phyloP scores from a whole-genome alignment of 2,113 vertebrate species.

The Condylura cristata region DNA sequence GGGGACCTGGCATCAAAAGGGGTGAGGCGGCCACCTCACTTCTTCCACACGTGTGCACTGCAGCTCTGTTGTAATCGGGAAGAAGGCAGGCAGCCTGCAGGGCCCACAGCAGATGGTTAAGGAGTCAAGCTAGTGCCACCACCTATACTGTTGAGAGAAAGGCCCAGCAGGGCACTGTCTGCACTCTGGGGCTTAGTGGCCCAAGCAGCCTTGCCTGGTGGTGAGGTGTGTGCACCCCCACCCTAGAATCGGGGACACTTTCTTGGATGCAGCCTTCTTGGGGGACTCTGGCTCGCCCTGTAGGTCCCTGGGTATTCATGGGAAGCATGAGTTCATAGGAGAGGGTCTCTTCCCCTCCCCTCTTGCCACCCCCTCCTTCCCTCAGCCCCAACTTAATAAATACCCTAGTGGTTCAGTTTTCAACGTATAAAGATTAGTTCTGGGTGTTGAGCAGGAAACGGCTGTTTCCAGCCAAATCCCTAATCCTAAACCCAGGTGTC shows the following conservation, averaged over 20 bases:
- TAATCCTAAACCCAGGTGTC: conserved; percentile 53
- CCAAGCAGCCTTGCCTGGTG: fast-evolving
- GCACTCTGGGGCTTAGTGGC: not conserved
- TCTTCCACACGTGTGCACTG: not conserved
- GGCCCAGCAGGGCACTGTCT: no score
- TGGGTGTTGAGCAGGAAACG: conserved; percentile 26
- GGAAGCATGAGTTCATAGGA: not conserved
- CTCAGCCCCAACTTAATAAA: not conserved
- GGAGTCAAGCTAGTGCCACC: not conserved
- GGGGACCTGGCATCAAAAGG: not conserved
- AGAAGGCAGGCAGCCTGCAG: not conserved
- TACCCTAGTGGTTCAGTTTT: conserved; percentile 39
- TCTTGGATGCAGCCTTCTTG: not conserved
- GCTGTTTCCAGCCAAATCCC: conserved; percentile 19
- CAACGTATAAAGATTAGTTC: conserved; percentile 51
- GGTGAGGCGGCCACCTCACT: not conserved
- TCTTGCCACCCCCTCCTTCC: not conserved
- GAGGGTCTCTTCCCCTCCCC: not conserved
- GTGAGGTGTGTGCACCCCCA: no score
- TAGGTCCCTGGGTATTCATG: not conserved
- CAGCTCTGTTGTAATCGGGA: not conserved
- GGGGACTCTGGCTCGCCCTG: not conserved
- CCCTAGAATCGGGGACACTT: not conserved
- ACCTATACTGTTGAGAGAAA: fast-evolving
- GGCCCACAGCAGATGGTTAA: not conserved